phyloP scores from a whole-genome alignment of 2,888 invertebrate species.

The Tetramorium bicarinatum region DNA sequence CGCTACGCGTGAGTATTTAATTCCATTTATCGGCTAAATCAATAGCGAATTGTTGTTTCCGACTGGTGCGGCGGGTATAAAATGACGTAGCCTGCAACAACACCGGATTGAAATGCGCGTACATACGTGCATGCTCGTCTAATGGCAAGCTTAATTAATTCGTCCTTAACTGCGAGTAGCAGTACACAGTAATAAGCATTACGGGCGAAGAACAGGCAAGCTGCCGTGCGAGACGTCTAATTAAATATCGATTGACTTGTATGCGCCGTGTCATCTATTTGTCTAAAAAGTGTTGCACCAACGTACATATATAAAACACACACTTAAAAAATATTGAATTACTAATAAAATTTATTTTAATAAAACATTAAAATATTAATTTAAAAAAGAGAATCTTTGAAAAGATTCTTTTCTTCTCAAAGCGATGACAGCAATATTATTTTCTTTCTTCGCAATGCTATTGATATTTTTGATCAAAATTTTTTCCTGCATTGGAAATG shows the following conservation, averaged over 20 bases:
- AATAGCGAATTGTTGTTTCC: conserved; percentile 63
- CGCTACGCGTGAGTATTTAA: conserved; percentile 56
- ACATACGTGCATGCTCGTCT: conserved; percentile 29
- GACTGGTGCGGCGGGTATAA: conserved; percentile 33
- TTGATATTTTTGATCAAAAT: neutral
- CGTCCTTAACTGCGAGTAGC: conserved; percentile 48
- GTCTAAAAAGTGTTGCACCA: neutral
- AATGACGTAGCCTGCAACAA: conserved; percentile 30
- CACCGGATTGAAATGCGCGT: conserved; percentile 43
- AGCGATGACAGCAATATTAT: too few species aligned
- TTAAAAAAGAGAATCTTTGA: neutral
- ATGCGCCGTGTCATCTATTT: conserved; percentile 27
- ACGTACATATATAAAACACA: neutral
- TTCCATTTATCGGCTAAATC: conserved; percentile 63
- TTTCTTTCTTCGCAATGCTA: neutral
- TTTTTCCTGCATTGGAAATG: neutral
- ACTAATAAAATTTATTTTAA: too few species aligned
- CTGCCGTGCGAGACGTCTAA: conserved; percentile 41
- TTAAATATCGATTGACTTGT: conserved; percentile 51
- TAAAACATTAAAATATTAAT: too few species aligned
- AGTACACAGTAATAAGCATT: conserved; percentile 43
- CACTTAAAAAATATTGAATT: too few species aligned
- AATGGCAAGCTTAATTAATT: conserved; percentile 53
- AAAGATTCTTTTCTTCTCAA: neutral
- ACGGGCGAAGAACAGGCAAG: conserved; percentile 45